Percentiles rank a stretch among this genome's conserved stretches.
Conservation (phyloP, 1,140 invertebrate species). For the Pectinophora gossypiella region DNA sequence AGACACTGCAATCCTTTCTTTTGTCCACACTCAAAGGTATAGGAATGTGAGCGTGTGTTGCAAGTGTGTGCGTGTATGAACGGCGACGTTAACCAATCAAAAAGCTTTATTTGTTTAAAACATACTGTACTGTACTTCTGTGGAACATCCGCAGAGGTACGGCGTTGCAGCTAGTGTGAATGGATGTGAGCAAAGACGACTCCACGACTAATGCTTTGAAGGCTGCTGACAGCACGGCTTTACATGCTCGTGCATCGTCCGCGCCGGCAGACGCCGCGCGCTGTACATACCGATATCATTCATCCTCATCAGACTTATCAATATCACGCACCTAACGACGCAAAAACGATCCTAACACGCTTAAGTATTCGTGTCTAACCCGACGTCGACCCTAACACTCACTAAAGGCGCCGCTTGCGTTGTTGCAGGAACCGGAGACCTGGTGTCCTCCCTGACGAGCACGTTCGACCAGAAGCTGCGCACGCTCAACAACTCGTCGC, state of each 20-base stretch:
- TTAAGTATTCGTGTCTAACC: constrained; percentile 40
- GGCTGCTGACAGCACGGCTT: constrained; percentile 58
- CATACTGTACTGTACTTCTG: not conserved
- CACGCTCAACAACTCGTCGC: constrained; percentile 71
- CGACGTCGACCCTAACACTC: not conserved
- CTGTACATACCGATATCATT: constrained; percentile 40
- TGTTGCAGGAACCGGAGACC: constrained; percentile 74
- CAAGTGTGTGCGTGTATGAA: constrained; percentile 61
- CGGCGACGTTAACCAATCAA: constrained; percentile 25
- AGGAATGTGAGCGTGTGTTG: constrained; percentile 71
- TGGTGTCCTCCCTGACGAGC: constrained; percentile 80
- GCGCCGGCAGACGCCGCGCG: constrained; percentile 16
- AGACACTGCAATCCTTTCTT: constrained; percentile 69
- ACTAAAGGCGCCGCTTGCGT: constrained; percentile 1
- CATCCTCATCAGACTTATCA: constrained; percentile 16
- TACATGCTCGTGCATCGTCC: constrained; percentile 36
- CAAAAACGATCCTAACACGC: constrained; percentile 41
- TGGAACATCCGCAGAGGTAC: not conserved
- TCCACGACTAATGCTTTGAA: constrained; percentile 54
- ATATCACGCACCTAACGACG: constrained; percentile 20
- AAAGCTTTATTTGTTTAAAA: constrained; percentile 19
- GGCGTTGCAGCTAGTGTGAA: constrained; percentile 11
- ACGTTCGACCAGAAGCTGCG: constrained; percentile 82
- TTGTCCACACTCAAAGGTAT: constrained; percentile 71
- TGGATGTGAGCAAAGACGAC: constrained; percentile 30